A percentile compares a stretch with the other conserved stretches of the same genome.
These are phyloP conservation scores for Actinernus sp. DNA, from an alignment of 92 coral and sea anemone species.

Conservation along the genomic window DNA sequence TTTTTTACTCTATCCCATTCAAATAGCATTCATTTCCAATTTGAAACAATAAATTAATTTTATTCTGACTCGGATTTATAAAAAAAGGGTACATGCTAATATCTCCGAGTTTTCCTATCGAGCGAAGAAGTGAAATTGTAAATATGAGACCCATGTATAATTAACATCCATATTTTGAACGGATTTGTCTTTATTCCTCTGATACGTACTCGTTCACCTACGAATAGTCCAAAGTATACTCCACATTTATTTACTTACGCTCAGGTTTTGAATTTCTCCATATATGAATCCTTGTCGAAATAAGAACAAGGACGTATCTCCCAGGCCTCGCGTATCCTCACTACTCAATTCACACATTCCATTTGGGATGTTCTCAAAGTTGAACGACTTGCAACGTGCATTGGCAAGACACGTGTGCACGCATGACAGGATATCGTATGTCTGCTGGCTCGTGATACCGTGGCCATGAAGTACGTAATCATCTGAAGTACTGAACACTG, in stretches of 20 bases:
- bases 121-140: too few species aligned
- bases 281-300: conserved; percentile 7
- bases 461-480: conserved; percentile 52
- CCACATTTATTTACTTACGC: conserved; percentile 2
- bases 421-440: conserved; percentile 60
- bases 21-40: too few species aligned
- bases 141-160: too few species aligned
- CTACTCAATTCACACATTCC: conserved; percentile 65
- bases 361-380: conserved; percentile 45
- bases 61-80: too few species aligned
- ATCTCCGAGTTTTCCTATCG: too few species aligned
- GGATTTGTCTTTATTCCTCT: too few species aligned
- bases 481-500: conserved; percentile 33
- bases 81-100: too few species aligned
- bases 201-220: too few species aligned
- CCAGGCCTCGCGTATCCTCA: neutral
- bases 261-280: conserved; percentile 28
- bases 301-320: neutral
- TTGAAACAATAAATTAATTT: too few species aligned
- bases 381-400: conserved; percentile 63
- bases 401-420: conserved; percentile 64
- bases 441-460: conserved; percentile 55
- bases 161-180: too few species aligned
- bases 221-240: too few species aligned
- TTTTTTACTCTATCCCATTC: too few species aligned